Percentiles rank a stretch among this genome's conserved stretches.
Evolutionary conservation across 2,113 vertebrate species (phyloP).

Genomic region (Siphamia tubifer): DNA sequence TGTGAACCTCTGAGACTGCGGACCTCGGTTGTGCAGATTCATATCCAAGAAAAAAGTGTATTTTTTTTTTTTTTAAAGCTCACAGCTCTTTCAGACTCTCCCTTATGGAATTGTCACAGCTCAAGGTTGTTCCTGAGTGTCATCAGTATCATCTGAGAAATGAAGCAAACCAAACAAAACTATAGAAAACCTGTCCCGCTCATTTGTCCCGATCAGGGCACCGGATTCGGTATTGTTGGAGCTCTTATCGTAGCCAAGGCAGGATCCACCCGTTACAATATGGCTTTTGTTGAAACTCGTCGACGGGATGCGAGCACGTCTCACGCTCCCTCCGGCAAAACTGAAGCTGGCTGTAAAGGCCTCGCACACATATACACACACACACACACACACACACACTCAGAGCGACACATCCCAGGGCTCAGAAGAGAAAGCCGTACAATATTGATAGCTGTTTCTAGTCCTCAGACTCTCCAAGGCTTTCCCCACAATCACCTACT

Average conservation of each 20-base stretch:
- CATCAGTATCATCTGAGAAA: slow-evolving; percentile 43
- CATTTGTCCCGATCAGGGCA: slow-evolving; percentile 30
- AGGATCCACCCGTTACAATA: slow-evolving; percentile 46
- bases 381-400: background rate
- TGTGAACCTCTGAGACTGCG: slow-evolving; percentile 13
- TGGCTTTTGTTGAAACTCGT: slow-evolving; percentile 44
- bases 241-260: slow-evolving; percentile 56
- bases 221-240: slow-evolving; percentile 30
- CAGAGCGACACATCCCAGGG: slow-evolving; percentile 10
- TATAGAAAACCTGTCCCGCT: slow-evolving; percentile 11
- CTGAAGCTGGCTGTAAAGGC: background rate
- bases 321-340: slow-evolving; percentile 34
- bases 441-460: slow-evolving; percentile 53
- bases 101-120: slow-evolving; percentile 9
- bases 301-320: slow-evolving; percentile 29
- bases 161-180: slow-evolving; percentile 28
- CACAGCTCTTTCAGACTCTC: slow-evolving; percentile 16
- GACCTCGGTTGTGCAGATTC: slow-evolving; percentile 17
- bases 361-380: background rate
- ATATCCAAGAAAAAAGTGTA: slow-evolving; percentile 8
- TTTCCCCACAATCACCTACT: slow-evolving; percentile 10
- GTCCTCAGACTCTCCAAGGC: slow-evolving; percentile 22
- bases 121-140: slow-evolving; percentile 61
- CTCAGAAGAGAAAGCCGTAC: slow-evolving; percentile 46
- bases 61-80: slow-evolving; percentile 21